These are phyloP conservation scores for Tolmerus cingulatus DNA, from an alignment of 2,888 invertebrate genomes.

Conservation along the genomic window DNA sequence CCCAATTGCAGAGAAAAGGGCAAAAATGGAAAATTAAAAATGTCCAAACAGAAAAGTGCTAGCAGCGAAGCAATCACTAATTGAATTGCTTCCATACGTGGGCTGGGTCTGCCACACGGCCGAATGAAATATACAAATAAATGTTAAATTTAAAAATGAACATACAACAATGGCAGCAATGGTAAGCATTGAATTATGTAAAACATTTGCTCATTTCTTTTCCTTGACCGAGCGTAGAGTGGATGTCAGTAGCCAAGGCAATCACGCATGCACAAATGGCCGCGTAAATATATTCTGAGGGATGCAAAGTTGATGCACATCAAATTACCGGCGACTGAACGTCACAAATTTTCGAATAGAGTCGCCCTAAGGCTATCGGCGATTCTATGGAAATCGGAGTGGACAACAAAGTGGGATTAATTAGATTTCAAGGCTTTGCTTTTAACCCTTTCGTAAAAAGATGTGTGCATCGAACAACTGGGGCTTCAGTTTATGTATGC, in stretches of 20 bases:
- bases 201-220: not conserved
- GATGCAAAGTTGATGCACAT: not conserved
- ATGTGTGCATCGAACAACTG: not conserved
- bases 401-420: not conserved
- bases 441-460: not conserved
- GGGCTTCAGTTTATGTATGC: not conserved
- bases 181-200: conserved; percentile 8
- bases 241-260: not conserved
- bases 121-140: not conserved
- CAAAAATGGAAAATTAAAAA: conserved; percentile 40
- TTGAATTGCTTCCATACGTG: conserved; percentile 27
- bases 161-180: not conserved
- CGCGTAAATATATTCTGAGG: not conserved
- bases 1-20: conserved; percentile 38
- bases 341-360: not conserved
- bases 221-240: not conserved
- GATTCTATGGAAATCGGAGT: not conserved
- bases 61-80: conserved; percentile 25
- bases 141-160: not conserved
- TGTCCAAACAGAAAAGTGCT: not conserved
- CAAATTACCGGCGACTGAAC: not conserved
- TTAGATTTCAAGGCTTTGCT: not conserved
- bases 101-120: not conserved
- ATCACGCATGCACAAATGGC: not conserved
- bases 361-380: not conserved